Percentiles rank a stretch among this genome's conserved stretches.
Evolutionary conservation across 2,888 invertebrate species (phyloP).

Genomic region (Drosophila basisetae): DNA sequence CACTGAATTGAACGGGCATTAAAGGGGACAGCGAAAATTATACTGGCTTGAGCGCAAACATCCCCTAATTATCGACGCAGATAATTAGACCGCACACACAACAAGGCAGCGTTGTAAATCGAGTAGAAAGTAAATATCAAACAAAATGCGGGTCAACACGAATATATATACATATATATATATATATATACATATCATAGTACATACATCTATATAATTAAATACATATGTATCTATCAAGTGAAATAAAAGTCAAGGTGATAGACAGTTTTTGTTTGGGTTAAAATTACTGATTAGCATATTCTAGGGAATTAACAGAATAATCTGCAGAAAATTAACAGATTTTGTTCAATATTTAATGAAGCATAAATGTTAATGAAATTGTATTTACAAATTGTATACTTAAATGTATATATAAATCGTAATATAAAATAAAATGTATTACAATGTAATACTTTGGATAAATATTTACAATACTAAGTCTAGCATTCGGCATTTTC

Average conservation of each 20-base stretch:
- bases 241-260: neutral
- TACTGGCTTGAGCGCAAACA: slow-evolving; percentile 54
- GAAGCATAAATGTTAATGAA: neutral
- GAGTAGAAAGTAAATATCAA: slow-evolving; percentile 27
- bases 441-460: too few species aligned
- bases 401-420: too few species aligned
- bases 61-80: slow-evolving; percentile 45
- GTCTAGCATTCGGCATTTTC: neutral
- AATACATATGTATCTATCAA: neutral
- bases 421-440: too few species aligned
- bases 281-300: neutral
- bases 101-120: slow-evolving; percentile 13
- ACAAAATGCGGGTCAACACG: slow-evolving; percentile 28
- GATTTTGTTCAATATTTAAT: neutral
- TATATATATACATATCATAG: neutral
- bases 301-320: neutral
- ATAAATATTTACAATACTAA: neutral
- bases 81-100: slow-evolving; percentile 11
- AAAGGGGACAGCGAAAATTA: slow-evolving; percentile 37
- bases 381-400: too few species aligned
- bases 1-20: slow-evolving; percentile 21
- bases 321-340: neutral
- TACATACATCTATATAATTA: neutral
- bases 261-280: neutral
- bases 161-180: neutral